phyloP scores from a whole-genome alignment of 1,140 invertebrate species.

The Mercenaria mercenaria region DNA sequence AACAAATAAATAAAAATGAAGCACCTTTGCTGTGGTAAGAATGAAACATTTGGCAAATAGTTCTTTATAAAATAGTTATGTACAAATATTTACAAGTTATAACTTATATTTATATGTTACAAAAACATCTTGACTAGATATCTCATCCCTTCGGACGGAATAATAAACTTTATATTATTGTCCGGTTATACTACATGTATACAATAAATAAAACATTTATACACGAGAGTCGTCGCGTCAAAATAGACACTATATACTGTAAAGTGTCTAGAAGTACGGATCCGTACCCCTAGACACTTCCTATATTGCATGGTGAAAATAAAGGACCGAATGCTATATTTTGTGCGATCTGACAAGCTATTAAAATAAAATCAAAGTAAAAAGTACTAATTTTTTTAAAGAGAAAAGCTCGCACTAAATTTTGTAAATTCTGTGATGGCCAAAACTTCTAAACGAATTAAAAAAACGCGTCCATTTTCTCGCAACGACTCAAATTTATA shows the following conservation, averaged over 20 bases:
- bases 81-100: background rate
- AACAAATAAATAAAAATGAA: conserved; percentile 10
- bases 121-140: conserved; percentile 42
- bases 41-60: background rate
- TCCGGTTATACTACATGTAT: conserved; percentile 27
- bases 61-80: background rate
- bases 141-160: conserved; percentile 62
- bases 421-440: no score
- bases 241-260: background rate
- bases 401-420: no score
- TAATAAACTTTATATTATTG: conserved; percentile 1
- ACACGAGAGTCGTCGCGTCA: background rate
- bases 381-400: no score
- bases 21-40: background rate
- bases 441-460: no score
- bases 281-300: no score
- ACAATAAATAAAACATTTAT: background rate
- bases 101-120: background rate
- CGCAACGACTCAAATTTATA: no score
- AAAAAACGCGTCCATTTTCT: no score
- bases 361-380: no score
- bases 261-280: no score
- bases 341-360: no score
- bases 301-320: no score
- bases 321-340: no score